Base-by-base conservation (phyloP, 2,797 vertebrate genomes). In the Yasuhikotakia modesta region DNA sequence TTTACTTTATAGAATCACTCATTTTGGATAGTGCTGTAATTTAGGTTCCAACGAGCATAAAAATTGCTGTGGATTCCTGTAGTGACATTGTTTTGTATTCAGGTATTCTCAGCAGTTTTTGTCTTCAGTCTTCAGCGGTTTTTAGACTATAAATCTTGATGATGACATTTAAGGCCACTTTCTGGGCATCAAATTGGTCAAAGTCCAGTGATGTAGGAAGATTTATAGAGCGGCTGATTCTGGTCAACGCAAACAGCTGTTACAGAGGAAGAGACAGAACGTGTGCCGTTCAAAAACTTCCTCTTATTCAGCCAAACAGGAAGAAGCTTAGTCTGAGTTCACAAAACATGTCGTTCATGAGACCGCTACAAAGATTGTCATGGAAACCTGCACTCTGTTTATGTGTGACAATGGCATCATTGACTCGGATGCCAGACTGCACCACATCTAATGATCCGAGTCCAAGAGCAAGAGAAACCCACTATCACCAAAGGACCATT, bases 221-320 rank as follows among this genome's bases (percentile, higher is more conserved):
- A 76, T 64, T 48, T 50, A 73, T 57, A 16, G 11, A 58, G 66
- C 55, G 30, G 52, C 39, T 64, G 78, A 67, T 79, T 74, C 53
- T 74, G 50, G 27, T n/a, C 30, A 48, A 70, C 66, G 39, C 64
- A 77, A 70, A 73, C 79, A 76, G 79, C 80, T 81, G 69, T 83
- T 32, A 45, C 46, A 72, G 79, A 73, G 72, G 69, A 82, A 81
- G 58, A 81, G 69, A 76, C 5, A 1, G 19, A 73, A 64, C 12
- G 30, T 74, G 83, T 81, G 79, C 52, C 58, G 45, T 74, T 43
- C 16, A 17, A 27, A 70, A 68, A 39, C 75, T 85, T 83, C 64
- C 79, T 70, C 52, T 85, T 65, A 79, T 83, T 79, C 73, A 70
- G 53, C 58, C 64, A 71, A 68, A 69, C 79, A 81, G 81, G 79